Percentiles rank a stretch among this genome's conserved stretches.
These are phyloP conservation scores for Drosophila hamatofila DNA, from an alignment of 2,888 invertebrate species.

Conservation along the genomic window DNA sequence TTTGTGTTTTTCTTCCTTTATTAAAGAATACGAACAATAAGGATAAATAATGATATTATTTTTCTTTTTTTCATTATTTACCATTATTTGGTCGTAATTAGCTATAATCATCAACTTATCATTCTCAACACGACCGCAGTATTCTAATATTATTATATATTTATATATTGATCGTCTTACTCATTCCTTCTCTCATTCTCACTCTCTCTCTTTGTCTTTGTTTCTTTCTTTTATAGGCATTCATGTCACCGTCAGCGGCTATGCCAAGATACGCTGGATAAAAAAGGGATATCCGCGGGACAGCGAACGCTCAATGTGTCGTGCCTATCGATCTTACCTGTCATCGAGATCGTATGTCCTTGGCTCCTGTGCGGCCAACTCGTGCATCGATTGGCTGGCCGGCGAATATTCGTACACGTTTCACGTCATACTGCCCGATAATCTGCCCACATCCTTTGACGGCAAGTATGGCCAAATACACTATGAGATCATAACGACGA, in stretches of 20 bases:
- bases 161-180: background rate
- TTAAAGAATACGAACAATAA: too few relatives aligned
- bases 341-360: slow-evolving; percentile 84
- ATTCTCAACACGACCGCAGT: background rate
- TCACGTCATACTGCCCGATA: slow-evolving; percentile 87
- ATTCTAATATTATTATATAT: background rate
- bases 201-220: background rate
- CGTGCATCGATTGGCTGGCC: slow-evolving; percentile 88
- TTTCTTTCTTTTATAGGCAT: slow-evolving; percentile 80
- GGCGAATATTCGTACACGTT: slow-evolving; percentile 92
- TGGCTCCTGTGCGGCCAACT: slow-evolving; percentile 86
- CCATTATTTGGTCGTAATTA: too few relatives aligned
- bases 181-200: background rate
- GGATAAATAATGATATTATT: too few relatives aligned
- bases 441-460: slow-evolving; percentile 92
- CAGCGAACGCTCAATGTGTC: slow-evolving; percentile 84
- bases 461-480: slow-evolving; percentile 91
- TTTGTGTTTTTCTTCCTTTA: too few relatives aligned
- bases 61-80: background rate
- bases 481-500: slow-evolving; percentile 91
- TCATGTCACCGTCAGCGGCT: slow-evolving; percentile 85
- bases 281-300: slow-evolving; percentile 85
- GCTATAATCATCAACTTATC: background rate
- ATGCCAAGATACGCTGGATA: slow-evolving; percentile 85
- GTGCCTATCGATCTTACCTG: slow-evolving; percentile 84